Evolutionary conservation across 2,113 vertebrate species (phyloP).

Genomic region (Tychaedon coryphoeus): DNA sequence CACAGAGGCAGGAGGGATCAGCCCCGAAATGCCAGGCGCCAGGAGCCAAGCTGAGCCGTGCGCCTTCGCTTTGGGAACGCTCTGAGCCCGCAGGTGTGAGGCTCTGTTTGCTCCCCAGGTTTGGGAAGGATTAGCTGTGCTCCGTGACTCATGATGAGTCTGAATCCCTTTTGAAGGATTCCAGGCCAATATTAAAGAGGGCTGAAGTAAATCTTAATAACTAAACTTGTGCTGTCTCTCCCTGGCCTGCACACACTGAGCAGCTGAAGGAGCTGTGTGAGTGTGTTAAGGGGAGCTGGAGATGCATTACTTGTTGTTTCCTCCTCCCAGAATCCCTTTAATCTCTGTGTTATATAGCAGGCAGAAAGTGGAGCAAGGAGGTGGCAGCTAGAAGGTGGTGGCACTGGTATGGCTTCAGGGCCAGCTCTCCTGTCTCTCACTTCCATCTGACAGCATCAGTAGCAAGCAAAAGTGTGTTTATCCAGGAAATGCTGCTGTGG

Average conservation of each 20-base stretch:
- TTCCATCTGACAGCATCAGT: neutral
- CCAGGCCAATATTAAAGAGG: neutral
- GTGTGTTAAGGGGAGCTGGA: neutral
- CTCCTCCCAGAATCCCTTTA: neutral
- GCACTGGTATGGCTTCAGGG: neutral
- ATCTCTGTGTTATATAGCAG: neutral
- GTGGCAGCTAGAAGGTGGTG: neutral
- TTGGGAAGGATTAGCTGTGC: conserved; percentile 26
- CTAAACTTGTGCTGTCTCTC: neutral
- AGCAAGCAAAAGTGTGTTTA: neutral
- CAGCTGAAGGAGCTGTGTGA: neutral
- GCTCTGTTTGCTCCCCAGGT: neutral
- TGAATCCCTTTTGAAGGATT: conserved; percentile 24
- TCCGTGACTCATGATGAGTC: neutral
- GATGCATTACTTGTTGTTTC: neutral
- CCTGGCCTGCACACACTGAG: neutral
- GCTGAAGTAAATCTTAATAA: neutral
- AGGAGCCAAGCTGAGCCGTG: fast-evolving
- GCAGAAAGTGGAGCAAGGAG: neutral
- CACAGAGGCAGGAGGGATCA: neutral
- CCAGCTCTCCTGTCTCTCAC: neutral
- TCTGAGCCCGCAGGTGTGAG: neutral
- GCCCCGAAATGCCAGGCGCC: neutral
- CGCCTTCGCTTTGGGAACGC: fast-evolving
- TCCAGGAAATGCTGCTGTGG: neutral